Evolutionary conservation across 2,888 invertebrate genomes (phyloP), one percentile per base, ranked within the genome.

Genomic region (Julus scanicus): DNA sequence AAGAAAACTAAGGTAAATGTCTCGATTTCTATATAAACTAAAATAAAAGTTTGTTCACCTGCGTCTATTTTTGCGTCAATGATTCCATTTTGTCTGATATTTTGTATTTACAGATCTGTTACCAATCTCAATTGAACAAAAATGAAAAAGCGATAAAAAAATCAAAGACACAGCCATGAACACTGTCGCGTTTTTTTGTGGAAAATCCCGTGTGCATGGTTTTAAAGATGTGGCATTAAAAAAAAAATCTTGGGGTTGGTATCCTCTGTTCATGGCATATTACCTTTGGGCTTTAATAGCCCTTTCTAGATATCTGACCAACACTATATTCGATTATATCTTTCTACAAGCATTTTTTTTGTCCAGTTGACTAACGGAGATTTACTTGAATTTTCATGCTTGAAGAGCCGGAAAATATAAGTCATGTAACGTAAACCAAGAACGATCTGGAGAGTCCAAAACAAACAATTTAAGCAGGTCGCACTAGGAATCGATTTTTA

Each of bases 1-100:
- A 80, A 20, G 37, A 80, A 80, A 80, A 13, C 80, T 13, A 80
- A 37, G 80, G 80, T 80, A 80, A 80, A 80, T 80, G 20, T 37
- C 80, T 9, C 37, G 2, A 37, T 6, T 80, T 8, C 37, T 2
- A 5, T 29, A 29, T 37, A 13, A 80, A 37, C 80, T 37, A 13
- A 29, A 37, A 80, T 29, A 15, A 11, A 20, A 17, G 80, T 20
- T 80, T 80, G 80, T 80, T 80, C 80, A 80, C 80, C 80, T 37
- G 37, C 5, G 29, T 29, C 29, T 37, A 29, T 11, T 71, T 9
- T 37, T 80, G 80, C 80, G 37, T 37, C 80, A 37, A 80, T 13
- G 37, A 8, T 8, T 80, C 80, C 9, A 71, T 71, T 29, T 71
- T 71, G 6, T 53, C 3, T 53, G 48, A 48, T 48, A 13, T 13